Evolutionary conservation across 2,797 vertebrate species (phyloP).

Genomic region (Sphenopsis melanotis): DNA sequence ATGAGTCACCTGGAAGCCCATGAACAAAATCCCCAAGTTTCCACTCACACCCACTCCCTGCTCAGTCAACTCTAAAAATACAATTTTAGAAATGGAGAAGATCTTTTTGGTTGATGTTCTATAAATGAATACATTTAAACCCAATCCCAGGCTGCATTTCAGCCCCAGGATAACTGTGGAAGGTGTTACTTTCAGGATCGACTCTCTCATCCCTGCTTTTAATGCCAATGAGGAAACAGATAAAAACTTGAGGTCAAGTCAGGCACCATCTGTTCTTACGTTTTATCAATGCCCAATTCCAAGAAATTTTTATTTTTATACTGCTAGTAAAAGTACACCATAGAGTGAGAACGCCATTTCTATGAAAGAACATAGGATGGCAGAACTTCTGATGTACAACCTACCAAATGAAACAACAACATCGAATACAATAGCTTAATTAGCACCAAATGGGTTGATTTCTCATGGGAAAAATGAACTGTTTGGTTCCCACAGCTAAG

Average conservation of each 20-base stretch:
- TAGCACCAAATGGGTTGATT: not conserved
- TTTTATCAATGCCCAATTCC: constrained; percentile 7
- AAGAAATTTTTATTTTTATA: constrained; percentile 2
- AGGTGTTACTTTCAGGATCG: not conserved
- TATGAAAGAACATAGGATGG: not conserved
- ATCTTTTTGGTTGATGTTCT: not conserved
- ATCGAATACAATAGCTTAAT: not conserved
- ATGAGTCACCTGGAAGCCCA: not conserved
- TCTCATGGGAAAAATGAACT: not conserved
- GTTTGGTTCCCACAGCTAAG: not conserved
- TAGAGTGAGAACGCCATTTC: not conserved
- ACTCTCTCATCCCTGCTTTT: not conserved
- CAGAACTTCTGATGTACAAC: not conserved
- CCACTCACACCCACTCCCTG: not conserved
- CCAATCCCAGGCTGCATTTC: not conserved
- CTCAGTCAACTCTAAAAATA: not conserved
- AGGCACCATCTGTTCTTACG: not conserved
- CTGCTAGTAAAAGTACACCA: not conserved
- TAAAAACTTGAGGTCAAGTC: not conserved
- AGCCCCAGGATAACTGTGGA: not conserved
- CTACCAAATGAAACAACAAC: not conserved
- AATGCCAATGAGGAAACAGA: not conserved
- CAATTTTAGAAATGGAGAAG: not conserved
- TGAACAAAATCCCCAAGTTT: not conserved
- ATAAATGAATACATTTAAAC: not conserved